Base-by-base conservation (phyloP, 2,888 invertebrate genomes). In the Axea sp. region DNA sequence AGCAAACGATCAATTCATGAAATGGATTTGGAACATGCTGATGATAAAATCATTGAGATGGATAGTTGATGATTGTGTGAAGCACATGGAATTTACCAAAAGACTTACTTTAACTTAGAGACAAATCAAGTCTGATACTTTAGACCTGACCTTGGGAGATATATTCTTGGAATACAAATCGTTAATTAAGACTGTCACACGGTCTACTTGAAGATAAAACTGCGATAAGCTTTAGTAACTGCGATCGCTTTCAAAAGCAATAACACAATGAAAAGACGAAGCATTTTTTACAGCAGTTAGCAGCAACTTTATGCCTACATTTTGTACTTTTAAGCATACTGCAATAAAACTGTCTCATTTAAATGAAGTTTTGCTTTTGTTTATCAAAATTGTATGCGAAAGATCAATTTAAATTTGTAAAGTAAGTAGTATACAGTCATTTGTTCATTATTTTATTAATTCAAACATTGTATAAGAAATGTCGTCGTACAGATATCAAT, bases 1-100 rank as follows among this genome's bases (percentile, higher is more conserved):
- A 80, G 75, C 51, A 87, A 87, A 73, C 75, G 87, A 67, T 81
- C 82, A 3, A 80, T 85, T 19, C 80, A 85, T 55, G 84, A 86
- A 72, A 78, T 84, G 59, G 84, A 86, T 51, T 75, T 77, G 0
- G 85, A 85, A 31, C 75, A 77, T 28, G 60, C 73, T 3, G 83
- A 84, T 26, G 83, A 86, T 19, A 79, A 72, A 60, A 69, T 65
- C 30, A 78, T 79, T 4, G 82, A 80, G 15, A 86, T 84, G 84
- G 85, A 87, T 47, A 86, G 85, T 84, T 86, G 85, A 86, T 86
- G 77, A 74, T 77, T 68, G 55, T 57, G 67, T 26, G 37, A 31
- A 62, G 45, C 73, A 75, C 68, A 73, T 73, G 76, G 77, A 83
- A 82, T 77, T 79, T 82, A 84, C 78, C 80, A 82, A 80, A 82